Base-by-base conservation (phyloP, 1,140 invertebrate genomes). In the Musca domestica region DNA sequence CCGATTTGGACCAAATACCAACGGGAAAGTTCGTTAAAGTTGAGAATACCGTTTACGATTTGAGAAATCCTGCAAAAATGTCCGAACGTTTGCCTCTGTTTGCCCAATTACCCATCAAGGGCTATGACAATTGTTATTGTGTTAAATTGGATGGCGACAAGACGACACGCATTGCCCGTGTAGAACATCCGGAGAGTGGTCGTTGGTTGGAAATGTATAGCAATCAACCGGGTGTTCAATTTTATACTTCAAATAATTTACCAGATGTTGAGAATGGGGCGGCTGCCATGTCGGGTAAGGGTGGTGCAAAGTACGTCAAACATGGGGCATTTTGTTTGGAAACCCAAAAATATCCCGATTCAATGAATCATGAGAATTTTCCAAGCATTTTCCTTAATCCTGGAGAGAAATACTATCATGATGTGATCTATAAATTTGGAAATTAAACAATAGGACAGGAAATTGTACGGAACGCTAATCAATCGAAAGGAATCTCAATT, bases 311-410 rank as follows among this genome's bases (percentile, higher is more conserved):
- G 0, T 97, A 96, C 76, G 85, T 86, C 14, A 88, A 89, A 71
- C 93, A 96, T 72, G 90, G 89, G 1, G 92, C 89, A 1, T 90
- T 98, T 70, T 96, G 93, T 76, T 83, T 98, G 41, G 95, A 98
- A 82, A 94, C 95, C 0, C 95, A 98, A 82, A 93, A 92, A 74
- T 98, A 90, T 85, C 95, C 95, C 0, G 91, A 98, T 83, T 92
- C 95, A 12, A 83, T 96, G 2, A 94, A 98, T 84, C 87, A 95
- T 80, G 87, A 91, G 79, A 87, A 90, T 67, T 95, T 95, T 78
- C 92, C 92, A 0, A 85, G 86, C 27, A 83, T 86, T n/a, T 81
- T 94, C 51, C 69, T 95, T 10, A 85, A 85, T 71, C 92, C 93
- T 6, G 92, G 91, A 3, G 83, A 91, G 52, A 75, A 87, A 2